Evolutionary conservation across 2,113 vertebrate genomes (phyloP).

Genomic region (Mirza zaza): DNA sequence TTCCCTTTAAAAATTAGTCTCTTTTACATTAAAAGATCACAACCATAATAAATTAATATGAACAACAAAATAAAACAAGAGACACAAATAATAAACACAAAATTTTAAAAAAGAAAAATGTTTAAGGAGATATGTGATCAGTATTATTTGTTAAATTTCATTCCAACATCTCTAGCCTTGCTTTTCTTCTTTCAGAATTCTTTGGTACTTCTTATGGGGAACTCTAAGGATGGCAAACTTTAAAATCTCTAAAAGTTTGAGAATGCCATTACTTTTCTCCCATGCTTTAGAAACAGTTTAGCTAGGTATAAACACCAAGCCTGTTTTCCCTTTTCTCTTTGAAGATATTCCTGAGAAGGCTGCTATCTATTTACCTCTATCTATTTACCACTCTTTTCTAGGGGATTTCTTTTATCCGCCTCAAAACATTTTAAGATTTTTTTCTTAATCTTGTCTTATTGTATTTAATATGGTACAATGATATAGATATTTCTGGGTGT

Average conservation of each 20-base stretch:
- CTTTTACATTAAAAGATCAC: not conserved
- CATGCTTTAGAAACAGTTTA: not conserved
- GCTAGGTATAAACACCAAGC: not conserved
- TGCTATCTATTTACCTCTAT: not conserved
- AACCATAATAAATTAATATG: not conserved
- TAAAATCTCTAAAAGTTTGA: conserved; percentile 5
- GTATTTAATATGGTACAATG: not conserved
- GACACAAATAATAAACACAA: not conserved
- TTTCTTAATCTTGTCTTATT: conserved; percentile 12
- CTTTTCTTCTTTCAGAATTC: conserved; percentile 14
- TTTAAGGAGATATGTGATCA: not conserved
- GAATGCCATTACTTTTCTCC: not conserved
- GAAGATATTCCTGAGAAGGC: not conserved
- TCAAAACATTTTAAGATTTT: not conserved
- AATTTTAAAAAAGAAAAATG: not conserved
- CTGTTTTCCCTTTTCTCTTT: not conserved
- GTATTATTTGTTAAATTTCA: not conserved
- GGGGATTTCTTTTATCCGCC: not conserved
- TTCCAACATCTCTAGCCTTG: not conserved
- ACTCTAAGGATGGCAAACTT: not conserved
- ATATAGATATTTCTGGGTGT: not conserved
- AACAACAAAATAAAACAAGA: not conserved
- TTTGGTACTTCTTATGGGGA: not conserved
- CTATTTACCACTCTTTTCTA: not conserved
- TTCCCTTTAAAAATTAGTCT: not conserved